Conservation (phyloP, 1,140 invertebrate species). For the Tribolium castaneum region DNA sequence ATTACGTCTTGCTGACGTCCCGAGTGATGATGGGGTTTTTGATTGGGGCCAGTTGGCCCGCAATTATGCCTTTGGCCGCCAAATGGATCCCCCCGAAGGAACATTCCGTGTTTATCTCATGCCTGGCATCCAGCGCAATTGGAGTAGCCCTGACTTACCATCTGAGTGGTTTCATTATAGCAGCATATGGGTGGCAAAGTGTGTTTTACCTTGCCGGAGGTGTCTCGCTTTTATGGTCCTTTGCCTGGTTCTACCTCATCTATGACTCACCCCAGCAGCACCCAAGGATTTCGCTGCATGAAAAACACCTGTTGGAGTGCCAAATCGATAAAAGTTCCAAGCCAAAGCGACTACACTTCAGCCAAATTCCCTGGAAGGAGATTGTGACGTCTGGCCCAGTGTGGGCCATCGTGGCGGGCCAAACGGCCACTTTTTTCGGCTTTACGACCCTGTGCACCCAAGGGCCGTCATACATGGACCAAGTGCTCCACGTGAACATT, state of each 20-base stretch:
- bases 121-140: slow-evolving; percentile 85
- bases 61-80: slow-evolving; percentile 86
- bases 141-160: slow-evolving; percentile 85
- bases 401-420: neutral
- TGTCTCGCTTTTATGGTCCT: slow-evolving; percentile 81
- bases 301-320: slow-evolving; percentile 64
- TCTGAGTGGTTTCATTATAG: slow-evolving; percentile 80
- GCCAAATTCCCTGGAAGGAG: neutral
- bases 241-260: slow-evolving; percentile 83
- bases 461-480: neutral
- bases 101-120: slow-evolving; percentile 83
- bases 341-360: neutral
- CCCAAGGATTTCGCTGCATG: slow-evolving; percentile 82
- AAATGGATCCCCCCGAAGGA: slow-evolving; percentile 90
- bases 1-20: slow-evolving; percentile 68
- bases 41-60: slow-evolving; percentile 86
- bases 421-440: neutral
- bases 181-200: slow-evolving; percentile 79
- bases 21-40: slow-evolving; percentile 75
- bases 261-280: slow-evolving; percentile 86
- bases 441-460: neutral
- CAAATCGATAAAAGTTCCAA: neutral
- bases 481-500: neutral
- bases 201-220: slow-evolving; percentile 84
- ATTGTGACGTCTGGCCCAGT: neutral